A percentile compares a stretch with the other conserved stretches of the same genome.
phyloP scores from a whole-genome alignment of 2,113 vertebrate species.

The Thermophis baileyi region DNA sequence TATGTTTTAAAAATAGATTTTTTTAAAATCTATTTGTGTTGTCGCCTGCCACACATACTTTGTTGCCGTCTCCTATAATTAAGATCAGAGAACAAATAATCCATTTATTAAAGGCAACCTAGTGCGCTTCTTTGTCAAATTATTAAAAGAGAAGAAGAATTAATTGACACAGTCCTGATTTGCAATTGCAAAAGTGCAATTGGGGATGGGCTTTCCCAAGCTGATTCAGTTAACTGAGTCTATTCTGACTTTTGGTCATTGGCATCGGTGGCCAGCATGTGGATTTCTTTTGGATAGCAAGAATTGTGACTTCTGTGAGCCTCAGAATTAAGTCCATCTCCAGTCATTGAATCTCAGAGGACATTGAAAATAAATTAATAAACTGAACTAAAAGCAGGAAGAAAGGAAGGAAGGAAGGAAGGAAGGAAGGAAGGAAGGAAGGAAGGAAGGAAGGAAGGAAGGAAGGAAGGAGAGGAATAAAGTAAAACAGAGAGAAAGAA shows the following conservation, averaged over 20 bases:
- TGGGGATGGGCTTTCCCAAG: fast-evolving
- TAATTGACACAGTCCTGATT: conserved; percentile 17
- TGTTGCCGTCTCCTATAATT: conserved; percentile 14
- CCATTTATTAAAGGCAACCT: conserved; percentile 12
- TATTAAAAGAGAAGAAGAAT: conserved; percentile 28
- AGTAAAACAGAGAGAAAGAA: background rate
- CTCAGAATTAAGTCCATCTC: background rate
- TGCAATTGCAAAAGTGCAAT: background rate
- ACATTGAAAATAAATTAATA: background rate
- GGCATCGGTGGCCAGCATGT: background rate
- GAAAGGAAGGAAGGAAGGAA: background rate
- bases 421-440: background rate
- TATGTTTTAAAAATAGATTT: background rate
- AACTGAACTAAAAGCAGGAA: background rate
- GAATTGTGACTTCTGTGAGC: background rate
- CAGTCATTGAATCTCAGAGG: background rate
- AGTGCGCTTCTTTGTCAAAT: conserved; percentile 35
- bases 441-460: background rate
- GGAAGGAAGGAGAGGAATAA: background rate
- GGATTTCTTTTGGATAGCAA: background rate
- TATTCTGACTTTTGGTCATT: background rate
- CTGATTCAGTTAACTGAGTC: background rate
- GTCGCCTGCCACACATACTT: conserved; percentile 12
- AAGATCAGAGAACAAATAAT: conserved; percentile 32
- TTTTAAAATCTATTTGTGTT: no score